phyloP scores from a whole-genome alignment of 2,113 vertebrate genomes.

The Anarhynchus alexandrinus region DNA sequence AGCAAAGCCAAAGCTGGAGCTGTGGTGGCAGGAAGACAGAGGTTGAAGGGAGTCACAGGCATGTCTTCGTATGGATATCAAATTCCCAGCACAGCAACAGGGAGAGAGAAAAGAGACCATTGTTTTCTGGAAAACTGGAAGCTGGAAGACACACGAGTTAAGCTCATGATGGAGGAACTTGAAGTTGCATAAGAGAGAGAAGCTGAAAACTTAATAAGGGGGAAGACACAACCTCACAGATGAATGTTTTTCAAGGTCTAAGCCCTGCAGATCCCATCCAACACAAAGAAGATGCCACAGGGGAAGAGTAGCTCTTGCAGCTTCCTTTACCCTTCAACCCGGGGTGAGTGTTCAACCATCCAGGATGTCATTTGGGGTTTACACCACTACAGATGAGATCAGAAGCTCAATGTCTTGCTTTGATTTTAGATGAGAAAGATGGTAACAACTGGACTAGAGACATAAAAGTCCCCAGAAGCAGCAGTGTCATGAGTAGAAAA shows the following conservation, averaged over 20 bases:
- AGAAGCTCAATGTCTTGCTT: background rate
- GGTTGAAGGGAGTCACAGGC: background rate
- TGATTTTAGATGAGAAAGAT: background rate
- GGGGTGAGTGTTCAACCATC: fast-evolving
- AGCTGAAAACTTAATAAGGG: background rate
- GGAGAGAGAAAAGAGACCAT: background rate
- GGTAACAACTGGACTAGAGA: background rate
- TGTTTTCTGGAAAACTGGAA: background rate
- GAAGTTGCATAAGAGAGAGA: background rate
- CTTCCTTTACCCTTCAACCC: background rate
- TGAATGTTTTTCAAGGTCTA: background rate
- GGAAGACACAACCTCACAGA: background rate
- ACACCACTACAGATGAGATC: background rate
- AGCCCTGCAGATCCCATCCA: background rate
- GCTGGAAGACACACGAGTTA: background rate
- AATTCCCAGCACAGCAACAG: background rate
- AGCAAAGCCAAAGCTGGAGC: background rate
- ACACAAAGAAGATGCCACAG: background rate
- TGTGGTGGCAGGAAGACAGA: background rate
- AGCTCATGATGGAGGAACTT: background rate
- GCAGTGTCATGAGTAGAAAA: background rate
- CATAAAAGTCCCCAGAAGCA: background rate
- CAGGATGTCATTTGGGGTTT: background rate
- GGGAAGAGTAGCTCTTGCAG: background rate
- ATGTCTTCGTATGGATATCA: background rate